Evolutionary conservation across 2,113 vertebrate genomes (phyloP).

Genomic region (Platycercus adscitus): DNA sequence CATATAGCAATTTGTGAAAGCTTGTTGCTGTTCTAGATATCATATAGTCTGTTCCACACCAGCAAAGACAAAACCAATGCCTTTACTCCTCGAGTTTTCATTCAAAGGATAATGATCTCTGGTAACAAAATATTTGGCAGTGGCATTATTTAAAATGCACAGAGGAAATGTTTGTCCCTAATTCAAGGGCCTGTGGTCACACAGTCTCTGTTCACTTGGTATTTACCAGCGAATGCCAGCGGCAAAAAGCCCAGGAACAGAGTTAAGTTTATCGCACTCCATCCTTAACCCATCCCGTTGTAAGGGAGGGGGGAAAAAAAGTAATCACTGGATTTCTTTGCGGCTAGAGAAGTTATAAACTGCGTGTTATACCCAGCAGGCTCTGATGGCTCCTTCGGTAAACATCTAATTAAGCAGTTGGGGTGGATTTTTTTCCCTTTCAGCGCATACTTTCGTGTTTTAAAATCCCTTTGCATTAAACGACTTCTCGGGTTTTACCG

Average conservation of each 20-base stretch:
- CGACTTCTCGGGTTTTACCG: constrained; percentile 15
- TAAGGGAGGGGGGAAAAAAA: neutral
- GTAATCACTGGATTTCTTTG: constrained; percentile 43
- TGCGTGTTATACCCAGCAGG: constrained; percentile 25
- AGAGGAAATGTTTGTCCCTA: constrained; percentile 71
- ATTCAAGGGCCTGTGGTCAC: constrained; percentile 57
- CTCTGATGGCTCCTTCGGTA: constrained; percentile 53
- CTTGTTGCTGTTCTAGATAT: constrained; percentile 60
- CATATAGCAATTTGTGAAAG: constrained; percentile 54
- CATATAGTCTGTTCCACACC: constrained; percentile 62
- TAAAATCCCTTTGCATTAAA: constrained; percentile 56
- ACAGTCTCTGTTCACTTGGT: constrained; percentile 57
- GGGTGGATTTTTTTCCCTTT: neutral
- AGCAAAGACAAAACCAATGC: constrained; percentile 66
- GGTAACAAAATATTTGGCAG: constrained; percentile 69
- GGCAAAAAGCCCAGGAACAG: neutral
- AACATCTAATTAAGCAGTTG: constrained; percentile 60
- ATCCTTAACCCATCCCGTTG: constrained; percentile 17
- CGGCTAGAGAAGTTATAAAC: constrained; percentile 31
- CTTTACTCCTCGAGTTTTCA: constrained; percentile 43
- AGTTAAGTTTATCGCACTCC: constrained; percentile 25
- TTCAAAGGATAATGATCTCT: constrained; percentile 56
- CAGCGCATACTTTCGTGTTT: constrained; percentile 25
- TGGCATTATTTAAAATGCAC: constrained; percentile 65
- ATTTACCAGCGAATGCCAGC: constrained; percentile 35